Evolutionary conservation across 2,888 invertebrate species (phyloP).

Genomic region (Lamellibrachia columna): DNA sequence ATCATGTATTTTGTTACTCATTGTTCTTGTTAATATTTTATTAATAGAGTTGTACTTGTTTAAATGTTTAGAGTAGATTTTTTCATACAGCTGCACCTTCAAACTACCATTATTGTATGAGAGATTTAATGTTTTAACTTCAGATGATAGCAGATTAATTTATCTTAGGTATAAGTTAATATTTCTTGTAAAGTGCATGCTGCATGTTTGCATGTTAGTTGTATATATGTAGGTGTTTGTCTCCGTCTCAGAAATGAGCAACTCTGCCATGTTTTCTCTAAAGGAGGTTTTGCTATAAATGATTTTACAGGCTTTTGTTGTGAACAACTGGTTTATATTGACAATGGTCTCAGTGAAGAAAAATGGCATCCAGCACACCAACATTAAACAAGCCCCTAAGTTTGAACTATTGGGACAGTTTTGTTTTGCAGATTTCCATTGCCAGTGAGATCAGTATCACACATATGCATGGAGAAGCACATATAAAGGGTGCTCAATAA

Average conservation of each 20-base stretch:
- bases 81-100: not conserved
- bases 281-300: not conserved
- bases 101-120: slow-evolving; percentile 6
- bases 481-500: not conserved
- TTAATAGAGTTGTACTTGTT: not conserved
- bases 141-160: not conserved
- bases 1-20: not conserved
- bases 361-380: no score
- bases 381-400: no score
- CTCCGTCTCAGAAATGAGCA: not conserved
- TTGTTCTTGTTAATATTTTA: slow-evolving; percentile 17
- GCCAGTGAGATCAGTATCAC: not conserved
- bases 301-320: not conserved
- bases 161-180: not conserved
- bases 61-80: not conserved
- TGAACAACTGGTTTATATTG: not conserved
- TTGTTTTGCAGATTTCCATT: not conserved
- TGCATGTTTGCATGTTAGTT: slow-evolving; percentile 23
- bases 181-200: not conserved
- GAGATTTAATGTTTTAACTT: not conserved
- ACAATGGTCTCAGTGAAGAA: no score
- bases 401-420: no score
- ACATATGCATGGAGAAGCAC: not conserved
- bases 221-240: not conserved
- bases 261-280: not conserved